Conservation (phyloP, 37 sponge, comb jelly and placozoan species). For the Eunapius fragilis region DNA sequence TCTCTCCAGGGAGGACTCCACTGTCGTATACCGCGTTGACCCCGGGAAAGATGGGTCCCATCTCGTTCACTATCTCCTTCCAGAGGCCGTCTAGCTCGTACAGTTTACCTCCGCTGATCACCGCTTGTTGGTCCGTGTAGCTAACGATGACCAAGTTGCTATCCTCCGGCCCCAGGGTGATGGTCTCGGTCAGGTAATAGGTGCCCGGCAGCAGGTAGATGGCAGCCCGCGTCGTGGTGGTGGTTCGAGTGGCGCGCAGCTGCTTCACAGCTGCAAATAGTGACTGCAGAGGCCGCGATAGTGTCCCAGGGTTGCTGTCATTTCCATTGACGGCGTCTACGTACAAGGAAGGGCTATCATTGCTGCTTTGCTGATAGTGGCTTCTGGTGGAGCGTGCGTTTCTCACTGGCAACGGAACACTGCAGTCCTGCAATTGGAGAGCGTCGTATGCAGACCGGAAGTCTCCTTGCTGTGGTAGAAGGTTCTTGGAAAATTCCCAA, state of each 20-base stretch:
- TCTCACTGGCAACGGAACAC: background rate
- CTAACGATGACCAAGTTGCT: constrained; percentile 42
- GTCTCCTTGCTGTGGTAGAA: constrained; percentile 40
- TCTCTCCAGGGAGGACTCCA: constrained; percentile 3
- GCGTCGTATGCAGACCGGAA: constrained; percentile 59
- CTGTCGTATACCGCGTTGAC: constrained; percentile 6
- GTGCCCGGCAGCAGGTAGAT: constrained; percentile 52
- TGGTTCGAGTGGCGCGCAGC: background rate
- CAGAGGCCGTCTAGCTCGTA: constrained; percentile 32
- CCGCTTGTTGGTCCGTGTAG: constrained; percentile 24
- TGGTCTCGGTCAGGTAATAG: constrained; percentile 48
- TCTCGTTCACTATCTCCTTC: constrained; percentile 16
- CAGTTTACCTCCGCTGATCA: constrained; percentile 54
- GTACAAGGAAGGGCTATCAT: background rate
- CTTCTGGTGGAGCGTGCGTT: background rate
- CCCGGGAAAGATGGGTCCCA: constrained; percentile 25
- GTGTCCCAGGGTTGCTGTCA: constrained; percentile 66
- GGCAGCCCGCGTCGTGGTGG: background rate
- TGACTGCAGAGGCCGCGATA: constrained; percentile 41
- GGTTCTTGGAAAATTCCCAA: constrained; percentile 62
- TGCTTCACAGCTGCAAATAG: constrained; percentile 31
- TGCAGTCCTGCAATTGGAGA: constrained; percentile 52
- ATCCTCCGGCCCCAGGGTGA: constrained; percentile 41
- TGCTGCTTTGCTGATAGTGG: background rate
- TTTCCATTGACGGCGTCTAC: constrained; percentile 42